A percentile compares a stretch with the other conserved stretches of the same genome.
Evolutionary conservation across 1,140 invertebrate genomes (phyloP).

Genomic region (Ridgeia piscesae): DNA sequence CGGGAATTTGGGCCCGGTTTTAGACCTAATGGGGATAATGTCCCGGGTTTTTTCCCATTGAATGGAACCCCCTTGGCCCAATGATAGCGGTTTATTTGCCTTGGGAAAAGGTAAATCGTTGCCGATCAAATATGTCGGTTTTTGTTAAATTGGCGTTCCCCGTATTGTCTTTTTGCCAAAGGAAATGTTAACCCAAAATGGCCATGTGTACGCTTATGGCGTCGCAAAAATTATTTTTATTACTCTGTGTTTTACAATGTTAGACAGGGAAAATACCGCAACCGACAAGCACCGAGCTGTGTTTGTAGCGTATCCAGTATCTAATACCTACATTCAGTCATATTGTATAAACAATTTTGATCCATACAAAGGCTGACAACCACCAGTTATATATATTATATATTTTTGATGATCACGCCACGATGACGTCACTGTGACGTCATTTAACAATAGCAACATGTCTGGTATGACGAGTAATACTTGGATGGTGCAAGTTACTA

Average conservation of each 20-base stretch:
- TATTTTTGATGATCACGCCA: not conserved
- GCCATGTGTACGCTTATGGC: not conserved
- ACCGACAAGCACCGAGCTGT: not conserved
- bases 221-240: not conserved
- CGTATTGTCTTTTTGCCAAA: too few species aligned
- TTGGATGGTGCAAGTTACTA: not conserved
- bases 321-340: not conserved
- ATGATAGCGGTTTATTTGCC: too few species aligned
- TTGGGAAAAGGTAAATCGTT: too few species aligned
- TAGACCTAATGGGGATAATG: too few species aligned
- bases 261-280: not conserved
- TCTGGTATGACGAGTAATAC: not conserved
- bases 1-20: too few species aligned
- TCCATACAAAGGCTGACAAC: not conserved
- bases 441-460: not conserved
- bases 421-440: not conserved
- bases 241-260: not conserved
- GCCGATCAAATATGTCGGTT: too few species aligned
- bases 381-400: too few species aligned
- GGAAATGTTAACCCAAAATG: too few species aligned
- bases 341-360: not conserved
- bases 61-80: too few species aligned
- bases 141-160: too few species aligned
- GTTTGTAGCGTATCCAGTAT: not conserved
- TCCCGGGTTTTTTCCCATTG: too few species aligned